A percentile compares a stretch with the other conserved stretches of the same genome.
Evolutionary conservation across 92 coral and sea anemone species (phyloP).

Genomic region (Bergia puertoricense): DNA sequence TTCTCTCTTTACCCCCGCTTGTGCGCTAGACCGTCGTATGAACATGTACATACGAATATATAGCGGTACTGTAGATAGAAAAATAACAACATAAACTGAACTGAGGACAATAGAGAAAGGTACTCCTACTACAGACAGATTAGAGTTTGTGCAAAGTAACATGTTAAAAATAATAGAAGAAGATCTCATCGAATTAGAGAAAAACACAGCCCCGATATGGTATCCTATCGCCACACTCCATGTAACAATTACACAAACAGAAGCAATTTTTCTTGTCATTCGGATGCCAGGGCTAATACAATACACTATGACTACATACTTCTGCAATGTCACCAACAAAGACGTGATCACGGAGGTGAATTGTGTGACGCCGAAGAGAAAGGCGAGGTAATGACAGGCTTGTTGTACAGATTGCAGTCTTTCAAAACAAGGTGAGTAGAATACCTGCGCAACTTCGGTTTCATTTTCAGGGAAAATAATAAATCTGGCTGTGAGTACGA

Average conservation of each 20-base stretch:
- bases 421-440: neutral
- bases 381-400: conserved; percentile 5
- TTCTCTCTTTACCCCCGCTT: conserved; percentile 23
- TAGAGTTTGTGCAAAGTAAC: conserved; percentile 9
- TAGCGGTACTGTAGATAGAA: conserved; percentile 28
- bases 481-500: conserved; percentile 20
- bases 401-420: neutral
- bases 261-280: conserved; percentile 12
- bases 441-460: neutral
- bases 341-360: conserved; percentile 34
- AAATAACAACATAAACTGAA: neutral
- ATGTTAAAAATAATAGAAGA: neutral
- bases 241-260: neutral
- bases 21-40: conserved; percentile 6
- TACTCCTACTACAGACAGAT: neutral
- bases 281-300: conserved; percentile 26
- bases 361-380: conserved; percentile 26
- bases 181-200: neutral
- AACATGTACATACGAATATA: conserved; percentile 14
- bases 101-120: conserved; percentile 5
- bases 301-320: conserved; percentile 28
- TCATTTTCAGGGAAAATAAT: conserved; percentile 9
- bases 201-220: neutral
- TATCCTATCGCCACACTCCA: conserved; percentile 14
- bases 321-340: conserved; percentile 4